Base-by-base conservation (phyloP, 1,140 invertebrate species). In the Drosophila hydei region DNA sequence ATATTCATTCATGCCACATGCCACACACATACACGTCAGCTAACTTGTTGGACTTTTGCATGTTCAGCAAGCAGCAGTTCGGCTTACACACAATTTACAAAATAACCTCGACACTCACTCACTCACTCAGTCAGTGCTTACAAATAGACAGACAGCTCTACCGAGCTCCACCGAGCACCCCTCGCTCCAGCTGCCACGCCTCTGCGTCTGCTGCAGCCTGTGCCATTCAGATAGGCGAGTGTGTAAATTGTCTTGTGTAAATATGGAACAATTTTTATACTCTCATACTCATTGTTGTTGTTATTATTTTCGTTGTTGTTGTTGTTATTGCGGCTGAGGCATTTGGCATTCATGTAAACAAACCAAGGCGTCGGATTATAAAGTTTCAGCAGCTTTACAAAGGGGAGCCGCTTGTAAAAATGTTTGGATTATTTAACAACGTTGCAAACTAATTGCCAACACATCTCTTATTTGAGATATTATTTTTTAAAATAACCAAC, bases 41-140 rank as follows among this genome's bases (percentile, higher is more conserved):
- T 63, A 85, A 85, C 81, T 85, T 85, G 83, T 81, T 85, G 83
- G 81, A 77, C 81, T 81, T 78, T 78, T 78, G 67, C 64, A 47
- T 80, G 79, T 70, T 60, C 74, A 71, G 68, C 75, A 78, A 69
- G 77, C 81, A 72, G 81, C 77, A 77, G 81, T 85, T 81, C 62
- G 81, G 74, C 83, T 85, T 87, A 87, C 81, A 85, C 81, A 85
- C 71, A 81, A 80, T 85, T 85, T 85, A 85, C 80, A 87, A 77
- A 69, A 77, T 72, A 77, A 75, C 71, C 74, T 50, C 65, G 38
- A 69, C 64, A 60, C 65, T 42, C 81, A 60, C 43, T 52, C 64
- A 80, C 65, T 48, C 73, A 64, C 25, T 42, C n/a, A 33, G 30
- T 33, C 30, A 30, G 18, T 52, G 54, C 50, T 54, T 38, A 67